Evolutionary conservation across 2,113 vertebrate species (phyloP).

Genomic region (Thermophis baileyi): DNA sequence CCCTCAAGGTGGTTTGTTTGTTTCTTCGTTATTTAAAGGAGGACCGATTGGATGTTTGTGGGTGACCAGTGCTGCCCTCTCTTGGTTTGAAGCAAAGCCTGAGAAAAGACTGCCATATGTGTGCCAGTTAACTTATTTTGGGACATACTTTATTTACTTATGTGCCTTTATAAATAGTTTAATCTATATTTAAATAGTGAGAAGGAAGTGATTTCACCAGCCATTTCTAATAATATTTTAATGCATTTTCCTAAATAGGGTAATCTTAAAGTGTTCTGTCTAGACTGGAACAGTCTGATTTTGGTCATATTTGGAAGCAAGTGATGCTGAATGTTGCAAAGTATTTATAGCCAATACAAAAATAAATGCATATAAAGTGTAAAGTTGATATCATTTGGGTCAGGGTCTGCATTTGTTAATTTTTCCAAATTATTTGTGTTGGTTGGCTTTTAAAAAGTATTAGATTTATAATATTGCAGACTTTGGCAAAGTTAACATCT

Average conservation of each 20-base stretch:
- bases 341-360: not conserved
- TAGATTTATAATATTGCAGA: not conserved
- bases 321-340: not conserved
- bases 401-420: not conserved
- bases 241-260: conserved; percentile 5
- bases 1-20: not conserved
- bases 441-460: not conserved
- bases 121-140: conserved; percentile 54
- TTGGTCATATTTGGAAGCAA: not conserved
- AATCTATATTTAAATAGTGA: conserved; percentile 19
- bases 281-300: conserved; percentile 3
- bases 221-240: not conserved
- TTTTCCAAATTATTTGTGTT: not conserved
- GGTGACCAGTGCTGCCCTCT: conserved; percentile 1
- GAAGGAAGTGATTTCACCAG: conserved; percentile 41
- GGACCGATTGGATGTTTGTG: not conserved
- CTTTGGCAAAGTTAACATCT: not conserved
- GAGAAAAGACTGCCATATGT: not conserved
- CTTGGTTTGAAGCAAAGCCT: conserved; percentile 1
- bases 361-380: not conserved
- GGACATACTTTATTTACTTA: conserved; percentile 31
- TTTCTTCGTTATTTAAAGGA: not conserved
- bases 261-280: conserved; percentile 5
- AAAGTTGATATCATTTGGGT: not conserved
- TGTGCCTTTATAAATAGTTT: conserved; percentile 53